phyloP scores from a whole-genome alignment of 2,113 vertebrate species.

The Sebastes fasciatus region DNA sequence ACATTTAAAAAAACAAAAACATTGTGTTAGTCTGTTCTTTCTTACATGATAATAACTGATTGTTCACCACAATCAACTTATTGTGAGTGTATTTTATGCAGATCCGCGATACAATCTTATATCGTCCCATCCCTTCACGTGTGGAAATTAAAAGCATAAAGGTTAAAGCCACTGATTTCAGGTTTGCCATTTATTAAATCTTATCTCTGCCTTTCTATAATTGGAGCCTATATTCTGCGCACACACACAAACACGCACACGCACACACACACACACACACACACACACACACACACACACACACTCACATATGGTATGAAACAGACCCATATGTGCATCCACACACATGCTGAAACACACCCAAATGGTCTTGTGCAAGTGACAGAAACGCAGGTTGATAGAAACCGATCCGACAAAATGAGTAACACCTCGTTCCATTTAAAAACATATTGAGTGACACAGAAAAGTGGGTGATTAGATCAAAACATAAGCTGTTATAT shows the following conservation, averaged over 20 bases:
- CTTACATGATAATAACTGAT: too few species aligned
- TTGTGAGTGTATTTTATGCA: too few species aligned
- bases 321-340: neutral
- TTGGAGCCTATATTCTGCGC: neutral
- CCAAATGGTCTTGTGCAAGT: neutral
- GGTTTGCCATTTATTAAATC: constrained; percentile 4
- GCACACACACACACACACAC: neutral
- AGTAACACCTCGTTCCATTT: constrained; percentile 17
- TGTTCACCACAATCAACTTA: too few species aligned
- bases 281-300: neutral
- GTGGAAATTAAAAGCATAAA: constrained; percentile 11
- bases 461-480: neutral
- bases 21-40: too few species aligned
- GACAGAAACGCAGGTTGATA: neutral
- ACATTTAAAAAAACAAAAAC: too few species aligned
- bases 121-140: too few species aligned
- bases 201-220: neutral
- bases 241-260: neutral
- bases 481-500: constrained; percentile 2
- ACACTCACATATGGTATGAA: neutral
- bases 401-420: constrained; percentile 1
- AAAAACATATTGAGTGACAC: constrained; percentile 15
- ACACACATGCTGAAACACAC: neutral
- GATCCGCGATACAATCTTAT: too few species aligned
- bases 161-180: constrained; percentile 6